Evolutionary conservation across 2,113 vertebrate species (phyloP).

Genomic region (Cyprinodon tularosa): DNA sequence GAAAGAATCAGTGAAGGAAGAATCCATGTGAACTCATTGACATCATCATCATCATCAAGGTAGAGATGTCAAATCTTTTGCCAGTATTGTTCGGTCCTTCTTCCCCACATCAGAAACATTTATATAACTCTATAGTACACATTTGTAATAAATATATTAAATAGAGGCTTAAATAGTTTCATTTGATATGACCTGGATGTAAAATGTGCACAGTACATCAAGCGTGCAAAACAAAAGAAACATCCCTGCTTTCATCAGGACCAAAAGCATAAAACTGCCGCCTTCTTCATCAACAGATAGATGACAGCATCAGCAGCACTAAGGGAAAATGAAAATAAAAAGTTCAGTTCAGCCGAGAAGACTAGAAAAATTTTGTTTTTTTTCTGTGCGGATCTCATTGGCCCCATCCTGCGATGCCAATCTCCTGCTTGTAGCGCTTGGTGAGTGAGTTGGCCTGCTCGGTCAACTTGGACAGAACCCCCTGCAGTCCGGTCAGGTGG

Average conservation of each 20-base stretch:
- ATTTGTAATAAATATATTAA: slow-evolving; percentile 71
- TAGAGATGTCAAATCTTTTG: slow-evolving; percentile 46
- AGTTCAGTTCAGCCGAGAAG: slow-evolving; percentile 20
- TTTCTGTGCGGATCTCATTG: slow-evolving; percentile 68
- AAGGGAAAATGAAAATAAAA: not conserved
- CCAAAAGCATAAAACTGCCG: slow-evolving; percentile 37
- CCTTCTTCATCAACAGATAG: slow-evolving; percentile 25
- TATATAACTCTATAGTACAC: slow-evolving; percentile 31
- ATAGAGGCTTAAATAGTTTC: slow-evolving; percentile 70
- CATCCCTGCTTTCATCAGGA: slow-evolving; percentile 29
- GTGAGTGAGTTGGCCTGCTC: slow-evolving; percentile 92
- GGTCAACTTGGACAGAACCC: slow-evolving; percentile 92
- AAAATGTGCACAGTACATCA: slow-evolving; percentile 20
- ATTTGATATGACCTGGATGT: slow-evolving; percentile 44
- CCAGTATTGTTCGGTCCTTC: slow-evolving; percentile 27
- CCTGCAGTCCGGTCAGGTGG: slow-evolving; percentile 92
- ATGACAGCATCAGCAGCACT: slow-evolving; percentile 9
- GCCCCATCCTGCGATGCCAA: slow-evolving; percentile 91
- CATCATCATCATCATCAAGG: slow-evolving; percentile 54
- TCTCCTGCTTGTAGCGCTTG: slow-evolving; percentile 95
- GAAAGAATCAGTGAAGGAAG: slow-evolving; percentile 18
- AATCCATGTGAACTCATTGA: slow-evolving; percentile 44
- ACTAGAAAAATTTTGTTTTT: not conserved
- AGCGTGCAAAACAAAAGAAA: slow-evolving; percentile 58
- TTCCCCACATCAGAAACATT: slow-evolving; percentile 17